These are phyloP conservation scores for Acanthurus tractus DNA, from an alignment of 2,797 vertebrate genomes.

Conservation along the genomic window DNA sequence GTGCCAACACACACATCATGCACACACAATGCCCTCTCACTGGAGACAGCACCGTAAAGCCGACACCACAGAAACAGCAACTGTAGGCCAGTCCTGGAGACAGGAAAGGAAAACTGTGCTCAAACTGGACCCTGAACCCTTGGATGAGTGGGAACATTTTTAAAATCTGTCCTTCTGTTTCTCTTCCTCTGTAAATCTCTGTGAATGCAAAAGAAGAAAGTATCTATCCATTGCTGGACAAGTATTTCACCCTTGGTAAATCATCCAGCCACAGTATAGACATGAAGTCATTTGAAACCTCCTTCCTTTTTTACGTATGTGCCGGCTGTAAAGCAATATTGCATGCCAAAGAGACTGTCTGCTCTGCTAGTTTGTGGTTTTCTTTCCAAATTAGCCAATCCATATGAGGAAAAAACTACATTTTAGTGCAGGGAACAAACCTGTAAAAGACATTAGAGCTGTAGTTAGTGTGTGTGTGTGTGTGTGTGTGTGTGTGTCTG, in stretches of 20 bases:
- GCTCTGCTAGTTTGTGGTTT: conserved; percentile 75
- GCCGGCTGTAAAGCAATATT: conserved; percentile 61
- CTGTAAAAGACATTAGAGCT: conserved; percentile 77
- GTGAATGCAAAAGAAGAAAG: conserved; percentile 20
- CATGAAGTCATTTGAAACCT: conserved; percentile 63
- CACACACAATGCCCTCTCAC: conserved; percentile 59
- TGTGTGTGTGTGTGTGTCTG: conserved; percentile 38
- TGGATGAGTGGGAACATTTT: conserved; percentile 35
- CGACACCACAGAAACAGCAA: conserved; percentile 50
- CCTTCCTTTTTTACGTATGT: conserved; percentile 69
- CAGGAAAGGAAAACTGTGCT: conserved; percentile 51
- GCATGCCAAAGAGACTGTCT: conserved; percentile 72
- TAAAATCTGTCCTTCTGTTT: conserved; percentile 6
- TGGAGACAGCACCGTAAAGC: conserved; percentile 61
- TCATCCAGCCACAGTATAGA: conserved; percentile 50
- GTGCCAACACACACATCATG: conserved; percentile 74
- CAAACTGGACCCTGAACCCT: conserved; percentile 52
- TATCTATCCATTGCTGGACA: conserved; percentile 29
- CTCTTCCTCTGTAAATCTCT: conserved; percentile 3
- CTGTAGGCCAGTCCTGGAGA: conserved; percentile 44
- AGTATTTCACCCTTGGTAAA: conserved; percentile 39
- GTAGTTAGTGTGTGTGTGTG: conserved; percentile 27
- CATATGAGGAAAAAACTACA: conserved; percentile 57
- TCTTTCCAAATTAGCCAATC: conserved; percentile 69
- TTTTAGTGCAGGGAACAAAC: conserved; percentile 48